A percentile compares a stretch with the other conserved stretches of the same genome.
Conservation (phyloP, 2,113 vertebrate genomes). For the Alouatta palliata region DNA sequence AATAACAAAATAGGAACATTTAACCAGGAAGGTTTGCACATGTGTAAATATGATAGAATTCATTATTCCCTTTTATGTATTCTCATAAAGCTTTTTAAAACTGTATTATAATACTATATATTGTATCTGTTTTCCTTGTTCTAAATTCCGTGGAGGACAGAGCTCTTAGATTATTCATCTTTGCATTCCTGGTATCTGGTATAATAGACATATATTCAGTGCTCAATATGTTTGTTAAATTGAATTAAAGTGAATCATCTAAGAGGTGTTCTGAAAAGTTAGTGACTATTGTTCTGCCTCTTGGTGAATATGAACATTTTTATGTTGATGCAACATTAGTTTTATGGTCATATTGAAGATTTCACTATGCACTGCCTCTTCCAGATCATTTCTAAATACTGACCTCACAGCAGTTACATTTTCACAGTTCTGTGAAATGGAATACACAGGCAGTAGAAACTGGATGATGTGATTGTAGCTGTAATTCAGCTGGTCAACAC, state of each 20-base stretch:
- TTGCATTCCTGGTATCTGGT: neutral
- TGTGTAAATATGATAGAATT: constrained; percentile 9
- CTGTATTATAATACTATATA: neutral
- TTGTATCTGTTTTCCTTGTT: constrained; percentile 11
- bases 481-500: constrained; percentile 70
- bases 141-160: constrained; percentile 24
- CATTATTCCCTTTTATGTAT: neutral
- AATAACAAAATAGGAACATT: constrained; percentile 32
- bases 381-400: constrained; percentile 71
- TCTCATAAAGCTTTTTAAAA: constrained; percentile 7
- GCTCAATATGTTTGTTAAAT: constrained; percentile 43
- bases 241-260: constrained; percentile 69
- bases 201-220: neutral
- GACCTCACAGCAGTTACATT: constrained; percentile 68
- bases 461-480: constrained; percentile 60
- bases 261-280: constrained; percentile 65
- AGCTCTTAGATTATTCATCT: constrained; percentile 35
- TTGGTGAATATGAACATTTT: constrained; percentile 71
- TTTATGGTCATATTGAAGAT: constrained; percentile 76
- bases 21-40: neutral
- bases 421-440: constrained; percentile 66
- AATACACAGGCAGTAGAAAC: constrained; percentile 72
- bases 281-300: constrained; percentile 52
- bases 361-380: constrained; percentile 66
- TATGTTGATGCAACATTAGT: constrained; percentile 66